Percentiles rank a stretch among this genome's conserved stretches.
phyloP scores from a whole-genome alignment of 2,113 vertebrate species.

The Rhynchomys soricoides region DNA sequence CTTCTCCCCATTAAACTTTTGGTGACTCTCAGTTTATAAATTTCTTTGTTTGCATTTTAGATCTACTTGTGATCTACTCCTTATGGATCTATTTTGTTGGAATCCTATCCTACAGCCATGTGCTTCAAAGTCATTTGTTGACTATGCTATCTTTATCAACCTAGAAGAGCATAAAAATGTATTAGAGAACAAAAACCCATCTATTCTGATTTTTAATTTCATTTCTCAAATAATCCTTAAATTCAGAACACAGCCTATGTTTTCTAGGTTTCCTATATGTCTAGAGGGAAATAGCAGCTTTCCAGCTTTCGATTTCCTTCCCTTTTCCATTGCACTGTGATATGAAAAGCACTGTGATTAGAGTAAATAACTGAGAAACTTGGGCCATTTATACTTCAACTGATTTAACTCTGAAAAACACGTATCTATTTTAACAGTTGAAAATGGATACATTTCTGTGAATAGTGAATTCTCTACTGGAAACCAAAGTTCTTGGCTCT shows the following conservation, averaged over 20 bases:
- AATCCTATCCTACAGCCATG: neutral
- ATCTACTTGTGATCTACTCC: neutral
- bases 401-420: conserved; percentile 35
- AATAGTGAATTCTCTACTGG: conserved; percentile 40
- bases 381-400: neutral
- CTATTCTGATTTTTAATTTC: conserved; percentile 16
- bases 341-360: conserved; percentile 21
- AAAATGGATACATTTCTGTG: conserved; percentile 31
- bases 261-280: conserved; percentile 8
- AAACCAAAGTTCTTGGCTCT: conserved; percentile 28
- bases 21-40: neutral
- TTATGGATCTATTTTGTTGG: neutral
- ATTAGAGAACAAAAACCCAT: neutral
- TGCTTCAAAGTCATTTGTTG: conserved; percentile 45
- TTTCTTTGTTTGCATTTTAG: conserved; percentile 34
- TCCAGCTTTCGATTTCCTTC: neutral
- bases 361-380: conserved; percentile 47
- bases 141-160: neutral
- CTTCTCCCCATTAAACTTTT: neutral
- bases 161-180: neutral
- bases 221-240: conserved; percentile 28
- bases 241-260: neutral
- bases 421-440: conserved; percentile 48
- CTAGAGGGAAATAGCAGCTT: neutral
- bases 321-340: conserved; percentile 1